Evolutionary conservation across 2,888 invertebrate genomes (phyloP).

Genomic region (Spilarctia lutea): DNA sequence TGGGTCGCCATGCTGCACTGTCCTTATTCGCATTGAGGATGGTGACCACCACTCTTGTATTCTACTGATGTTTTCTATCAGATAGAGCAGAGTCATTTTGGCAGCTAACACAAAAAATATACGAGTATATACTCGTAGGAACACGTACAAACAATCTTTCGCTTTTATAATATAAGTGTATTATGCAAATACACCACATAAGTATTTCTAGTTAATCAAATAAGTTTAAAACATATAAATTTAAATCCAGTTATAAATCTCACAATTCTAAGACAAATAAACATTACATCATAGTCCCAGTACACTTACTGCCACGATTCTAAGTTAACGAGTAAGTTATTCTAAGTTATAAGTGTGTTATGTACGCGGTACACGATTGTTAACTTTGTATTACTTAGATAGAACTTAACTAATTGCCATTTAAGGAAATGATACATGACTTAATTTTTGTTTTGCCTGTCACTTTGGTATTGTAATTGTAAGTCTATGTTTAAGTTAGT

Average conservation of each 20-base stretch:
- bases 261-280: background rate
- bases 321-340: constrained; percentile 5
- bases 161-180: too few species aligned
- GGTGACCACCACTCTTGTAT: too few species aligned
- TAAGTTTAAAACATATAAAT: background rate
- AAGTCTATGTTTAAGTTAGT: background rate
- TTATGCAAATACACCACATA: background rate
- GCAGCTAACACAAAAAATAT: too few species aligned
- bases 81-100: too few species aligned
- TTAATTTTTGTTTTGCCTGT: constrained; percentile 23
- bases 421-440: constrained; percentile 26
- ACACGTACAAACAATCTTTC: too few species aligned
- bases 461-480: background rate
- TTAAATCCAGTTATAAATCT: background rate
- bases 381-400: constrained; percentile 11
- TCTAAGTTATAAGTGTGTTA: constrained; percentile 16
- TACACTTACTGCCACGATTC: constrained; percentile 10
- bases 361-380: constrained; percentile 10
- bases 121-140: too few species aligned
- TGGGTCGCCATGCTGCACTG: too few species aligned
- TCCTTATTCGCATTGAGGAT: too few species aligned
- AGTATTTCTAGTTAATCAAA: background rate
- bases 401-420: constrained; percentile 13
- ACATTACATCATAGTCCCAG: background rate
- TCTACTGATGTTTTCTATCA: too few species aligned